These are phyloP conservation scores for Trachythela sp. DNA, from an alignment of 64 coral and sea anemone genomes.

Conservation along the genomic window DNA sequence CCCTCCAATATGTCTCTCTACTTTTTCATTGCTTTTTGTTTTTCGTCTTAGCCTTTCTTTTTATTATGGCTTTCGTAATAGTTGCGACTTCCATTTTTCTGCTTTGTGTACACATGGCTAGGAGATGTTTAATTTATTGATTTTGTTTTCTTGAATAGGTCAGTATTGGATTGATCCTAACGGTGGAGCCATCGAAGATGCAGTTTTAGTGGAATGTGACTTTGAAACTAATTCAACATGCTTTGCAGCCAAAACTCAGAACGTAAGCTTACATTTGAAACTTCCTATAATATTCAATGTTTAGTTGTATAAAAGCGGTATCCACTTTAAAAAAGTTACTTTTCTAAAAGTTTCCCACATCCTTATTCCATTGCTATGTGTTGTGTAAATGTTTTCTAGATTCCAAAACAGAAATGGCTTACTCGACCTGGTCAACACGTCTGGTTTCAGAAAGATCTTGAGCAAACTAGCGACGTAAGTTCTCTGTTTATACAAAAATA, in stretches of 20 bases:
- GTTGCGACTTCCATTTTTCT: not conserved
- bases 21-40: no score
- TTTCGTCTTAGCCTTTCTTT: no score
- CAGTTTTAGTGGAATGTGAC: not conserved
- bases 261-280: not conserved
- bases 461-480: not conserved
- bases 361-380: not conserved
- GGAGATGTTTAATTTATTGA: not conserved
- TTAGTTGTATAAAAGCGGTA: no score
- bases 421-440: not conserved
- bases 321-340: no score
- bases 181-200: slow-evolving; percentile 13
- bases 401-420: not conserved
- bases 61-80: no score
- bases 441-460: slow-evolving; percentile 7
- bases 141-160: not conserved
- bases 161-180: slow-evolving; percentile 16
- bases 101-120: not conserved
- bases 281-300: no score
- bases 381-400: not conserved
- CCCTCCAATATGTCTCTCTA: no score
- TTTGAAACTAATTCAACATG: not conserved
- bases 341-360: not conserved
- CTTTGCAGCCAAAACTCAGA: not conserved
- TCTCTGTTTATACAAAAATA: not conserved